Percentiles rank a stretch among this genome's conserved stretches.
These are phyloP conservation scores for Zaprionus taronus DNA, from an alignment of 1,140 invertebrate species.

Conservation along the genomic window DNA sequence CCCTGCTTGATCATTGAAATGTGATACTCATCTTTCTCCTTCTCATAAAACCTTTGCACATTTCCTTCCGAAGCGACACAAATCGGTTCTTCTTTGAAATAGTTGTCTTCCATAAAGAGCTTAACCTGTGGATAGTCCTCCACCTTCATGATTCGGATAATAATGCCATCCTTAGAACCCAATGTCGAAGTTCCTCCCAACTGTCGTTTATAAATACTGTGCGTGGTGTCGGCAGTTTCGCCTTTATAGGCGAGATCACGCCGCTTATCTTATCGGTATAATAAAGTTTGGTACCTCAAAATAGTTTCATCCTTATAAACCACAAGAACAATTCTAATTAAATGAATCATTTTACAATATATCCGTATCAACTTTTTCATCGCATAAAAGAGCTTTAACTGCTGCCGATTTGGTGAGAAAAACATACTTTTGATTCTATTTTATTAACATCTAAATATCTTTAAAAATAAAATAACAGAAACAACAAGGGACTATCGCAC, in stretches of 20 bases:
- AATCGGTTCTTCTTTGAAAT: slow-evolving; percentile 45
- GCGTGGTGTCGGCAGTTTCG: too few relatives aligned
- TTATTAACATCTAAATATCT: not conserved
- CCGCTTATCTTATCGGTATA: slow-evolving; percentile 1
- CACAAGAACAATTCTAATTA: too few relatives aligned
- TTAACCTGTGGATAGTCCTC: slow-evolving; percentile 42
- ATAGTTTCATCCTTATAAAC: too few relatives aligned
- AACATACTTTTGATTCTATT: not conserved
- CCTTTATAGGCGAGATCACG: too few relatives aligned
- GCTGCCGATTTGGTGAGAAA: too few relatives aligned
- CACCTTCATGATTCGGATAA: slow-evolving; percentile 37
- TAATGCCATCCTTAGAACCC: slow-evolving; percentile 28
- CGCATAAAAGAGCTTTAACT: too few relatives aligned
- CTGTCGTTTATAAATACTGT: not conserved
- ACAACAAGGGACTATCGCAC: too few relatives aligned
- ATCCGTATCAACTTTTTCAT: too few relatives aligned
- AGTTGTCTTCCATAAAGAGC: slow-evolving; percentile 28
- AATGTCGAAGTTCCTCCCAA: not conserved
- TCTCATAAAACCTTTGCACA: slow-evolving; percentile 18
- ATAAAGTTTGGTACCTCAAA: too few relatives aligned
- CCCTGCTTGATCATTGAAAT: slow-evolving; percentile 41
- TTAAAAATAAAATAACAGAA: not conserved
- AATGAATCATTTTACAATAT: too few relatives aligned
- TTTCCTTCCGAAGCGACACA: slow-evolving; percentile 25
- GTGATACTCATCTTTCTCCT: slow-evolving; percentile 40